A percentile compares a stretch with the other conserved stretches of the same genome.
These are phyloP conservation scores for Tenthredo amoena DNA, from an alignment of 2,888 invertebrate species.

Conservation along the genomic window DNA sequence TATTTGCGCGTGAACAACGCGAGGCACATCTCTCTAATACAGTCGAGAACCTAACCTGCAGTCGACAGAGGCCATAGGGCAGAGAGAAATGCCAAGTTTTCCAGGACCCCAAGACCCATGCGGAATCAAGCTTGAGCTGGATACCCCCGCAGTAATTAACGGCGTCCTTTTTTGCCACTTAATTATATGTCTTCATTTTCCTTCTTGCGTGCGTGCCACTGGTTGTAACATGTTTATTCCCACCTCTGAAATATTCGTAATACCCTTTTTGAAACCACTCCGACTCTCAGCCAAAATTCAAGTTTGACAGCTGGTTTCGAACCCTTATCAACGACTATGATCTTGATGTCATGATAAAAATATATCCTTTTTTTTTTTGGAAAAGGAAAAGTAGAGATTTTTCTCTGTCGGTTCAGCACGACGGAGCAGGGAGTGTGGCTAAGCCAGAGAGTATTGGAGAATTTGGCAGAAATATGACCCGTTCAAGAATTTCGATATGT, in stretches of 20 bases:
- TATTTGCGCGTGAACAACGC: not conserved
- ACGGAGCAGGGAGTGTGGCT: not conserved
- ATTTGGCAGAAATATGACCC: not conserved
- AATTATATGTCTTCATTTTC: not conserved
- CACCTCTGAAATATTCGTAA: not conserved
- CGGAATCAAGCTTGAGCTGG: not conserved
- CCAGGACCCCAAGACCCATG: not conserved
- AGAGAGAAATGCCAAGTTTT: not conserved
- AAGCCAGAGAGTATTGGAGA: not conserved
- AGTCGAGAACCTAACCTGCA: not conserved
- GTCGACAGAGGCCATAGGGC: not conserved
- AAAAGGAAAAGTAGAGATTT: not conserved
- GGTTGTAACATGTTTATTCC: not conserved
- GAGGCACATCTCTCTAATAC: not conserved
- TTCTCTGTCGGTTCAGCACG: not conserved
- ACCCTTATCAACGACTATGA: not conserved
- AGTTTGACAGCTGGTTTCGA: not conserved
- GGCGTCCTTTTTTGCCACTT: not conserved
- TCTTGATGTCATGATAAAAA: not conserved
- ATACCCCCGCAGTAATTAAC: not conserved
- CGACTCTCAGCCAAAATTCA: conserved; percentile 2
- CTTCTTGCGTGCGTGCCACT: not conserved
- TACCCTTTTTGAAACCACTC: not conserved
- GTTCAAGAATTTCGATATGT: not conserved
- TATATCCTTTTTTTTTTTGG: not conserved